Base-by-base conservation (phyloP, 2,113 vertebrate genomes). In the Pitta sordida region DNA sequence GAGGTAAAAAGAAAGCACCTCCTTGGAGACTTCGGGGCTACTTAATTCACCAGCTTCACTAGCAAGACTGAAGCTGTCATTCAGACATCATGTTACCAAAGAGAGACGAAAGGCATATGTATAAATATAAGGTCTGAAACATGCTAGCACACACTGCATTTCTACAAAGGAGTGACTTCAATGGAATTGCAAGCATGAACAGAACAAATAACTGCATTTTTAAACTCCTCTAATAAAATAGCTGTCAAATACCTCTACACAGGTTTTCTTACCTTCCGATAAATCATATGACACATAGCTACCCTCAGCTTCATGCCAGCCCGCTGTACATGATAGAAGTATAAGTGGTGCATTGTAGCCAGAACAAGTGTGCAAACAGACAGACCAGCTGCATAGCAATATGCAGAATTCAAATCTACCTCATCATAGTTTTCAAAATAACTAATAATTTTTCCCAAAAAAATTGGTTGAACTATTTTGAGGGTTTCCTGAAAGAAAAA, bases 271-370 rank as follows among this genome's bases (percentile, higher is more conserved):
- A 99, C 99, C 98, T 99, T 99, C 58, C 94, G 98, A 86, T 98
- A 99, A 96, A 99, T 99, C 98, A 99, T 98, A 88, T 99, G 98
- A 84, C 99, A 99, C 98, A 99, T 98, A 48, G 99, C 99, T 24
- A 99, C 97, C 53, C 99, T 94, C 41, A 99, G 96, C 96, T 98
- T 98, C 99, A 99, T 99, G 91, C 99, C 99, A 6, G 97, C 90
- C 46, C 98, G 97, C 95, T 98, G 98, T 9, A 99, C 98, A 1
- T 98, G 97, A 74, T 98, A 99, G 85, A 99, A 99, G 95, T 99
- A 99, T 10, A 98, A 89, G 79, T 99, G 99, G 49, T 99, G 99
- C 41, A 98, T 49, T 13, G 98, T 46, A 8, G 98, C 98, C 90
- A 99, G 90, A 27, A 96, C 3, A 6, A 99, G 88, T 0, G 98